Base-by-base conservation (phyloP, 2,113 vertebrate genomes). In the Abramis brama region DNA sequence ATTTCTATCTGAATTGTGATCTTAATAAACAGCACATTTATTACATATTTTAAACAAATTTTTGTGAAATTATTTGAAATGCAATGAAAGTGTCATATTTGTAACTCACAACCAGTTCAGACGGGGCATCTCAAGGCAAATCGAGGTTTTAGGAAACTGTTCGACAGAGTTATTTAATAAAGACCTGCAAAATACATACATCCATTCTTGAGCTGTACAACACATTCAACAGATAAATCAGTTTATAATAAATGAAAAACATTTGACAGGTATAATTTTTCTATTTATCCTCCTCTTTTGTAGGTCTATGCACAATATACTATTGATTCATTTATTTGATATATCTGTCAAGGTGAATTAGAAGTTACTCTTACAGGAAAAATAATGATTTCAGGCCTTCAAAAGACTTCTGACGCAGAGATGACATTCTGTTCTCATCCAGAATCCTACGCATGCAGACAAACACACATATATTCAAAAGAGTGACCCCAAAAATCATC, bases 81-180 rank as follows among this genome's bases (percentile, higher is more conserved):
- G 25, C 21, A 36, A 55, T n/a, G 36, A n/a, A 74, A 66, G 55
- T 36, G 21, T 30, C n/a, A 66, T 45, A 4, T 66, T 21, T 84
- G 47, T 25, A 76, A 93, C 91, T 93, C 79, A 92, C 92, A 93
- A 86, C 93, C 94, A 94, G 87, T 92, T 94, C 3, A 95, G 91
- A 64, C 86, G 90, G 0, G 91, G 91, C 88, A 88, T 92, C 79
- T 93, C 91, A 0, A 27, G 21, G 2, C 92, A 94, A 39, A 94
- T 78, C 0, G 91, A 94, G 1, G 78, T 52, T 9, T 73, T 89
- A 25, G 93, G 91, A 19, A 94, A 52, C 11, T 71, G 86, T 2
- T 80, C 64, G 25, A 95, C 6, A 10, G 92, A 92, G 84, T 93
- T 95, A 70, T 93, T 91, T 52, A 92, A 85, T 83, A 94, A 13